Conservation (phyloP, 2,797 vertebrate genomes). For the Enteromius anoplus region DNA sequence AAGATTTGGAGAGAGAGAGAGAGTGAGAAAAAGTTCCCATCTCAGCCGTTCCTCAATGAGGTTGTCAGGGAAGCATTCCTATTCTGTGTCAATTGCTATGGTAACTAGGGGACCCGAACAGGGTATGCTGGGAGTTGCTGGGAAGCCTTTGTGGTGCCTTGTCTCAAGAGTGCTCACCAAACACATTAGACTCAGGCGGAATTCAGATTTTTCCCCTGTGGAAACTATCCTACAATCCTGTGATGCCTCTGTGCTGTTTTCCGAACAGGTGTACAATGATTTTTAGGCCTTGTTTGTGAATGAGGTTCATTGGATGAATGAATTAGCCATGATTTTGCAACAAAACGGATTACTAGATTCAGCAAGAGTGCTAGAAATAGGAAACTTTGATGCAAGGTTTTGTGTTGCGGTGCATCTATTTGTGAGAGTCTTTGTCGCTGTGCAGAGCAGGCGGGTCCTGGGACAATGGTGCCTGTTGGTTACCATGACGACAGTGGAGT, state of each 20-base stretch:
- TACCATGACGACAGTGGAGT: constrained; percentile 78
- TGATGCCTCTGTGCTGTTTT: background rate
- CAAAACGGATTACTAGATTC: background rate
- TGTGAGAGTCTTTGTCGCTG: constrained; percentile 77
- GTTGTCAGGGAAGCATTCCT: constrained; percentile 73
- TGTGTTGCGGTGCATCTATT: constrained; percentile 64
- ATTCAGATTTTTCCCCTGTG: constrained; percentile 26
- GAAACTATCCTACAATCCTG: constrained; percentile 53
- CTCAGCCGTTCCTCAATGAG: constrained; percentile 63
- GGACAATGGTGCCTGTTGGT: constrained; percentile 84
- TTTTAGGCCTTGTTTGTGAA: background rate
- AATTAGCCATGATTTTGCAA: background rate
- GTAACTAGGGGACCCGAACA: constrained; percentile 70
- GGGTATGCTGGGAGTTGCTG: constrained; percentile 63
- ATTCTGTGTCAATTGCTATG: constrained; percentile 76
- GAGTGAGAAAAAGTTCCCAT: constrained; percentile 60
- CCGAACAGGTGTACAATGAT: background rate
- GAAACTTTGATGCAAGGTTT: constrained; percentile 60
- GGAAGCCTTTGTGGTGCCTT: constrained; percentile 67
- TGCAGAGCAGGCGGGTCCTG: constrained; percentile 77
- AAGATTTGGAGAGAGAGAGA: constrained; percentile 54
- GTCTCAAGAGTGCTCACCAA: constrained; percentile 57
- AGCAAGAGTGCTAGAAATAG: constrained; percentile 27
- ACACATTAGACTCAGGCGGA: constrained; percentile 44
- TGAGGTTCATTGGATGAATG: background rate